Percentiles rank a stretch among this genome's conserved stretches.
Conservation (phyloP, 2,113 vertebrate genomes). For the Lampris incognitus region DNA sequence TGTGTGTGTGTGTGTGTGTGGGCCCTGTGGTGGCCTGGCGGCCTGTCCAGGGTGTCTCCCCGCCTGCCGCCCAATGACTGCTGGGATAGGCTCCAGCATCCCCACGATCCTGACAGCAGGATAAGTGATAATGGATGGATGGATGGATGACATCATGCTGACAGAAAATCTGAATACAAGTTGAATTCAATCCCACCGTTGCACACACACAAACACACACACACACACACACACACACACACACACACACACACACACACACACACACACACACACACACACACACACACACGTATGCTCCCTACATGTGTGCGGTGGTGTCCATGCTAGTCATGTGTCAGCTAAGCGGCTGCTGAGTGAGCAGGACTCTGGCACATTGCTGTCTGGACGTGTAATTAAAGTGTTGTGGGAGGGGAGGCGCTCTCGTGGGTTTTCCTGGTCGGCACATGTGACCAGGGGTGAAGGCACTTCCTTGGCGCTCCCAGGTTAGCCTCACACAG, state of each 20-base stretch:
- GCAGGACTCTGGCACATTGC: slow-evolving; percentile 60
- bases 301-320: no score
- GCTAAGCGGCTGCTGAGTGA: slow-evolving; percentile 68
- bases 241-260: no score
- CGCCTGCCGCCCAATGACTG: no score
- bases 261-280: no score
- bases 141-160: slow-evolving; percentile 12
- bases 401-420: slow-evolving; percentile 68
- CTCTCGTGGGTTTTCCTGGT: slow-evolving; percentile 72
- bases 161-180: slow-evolving; percentile 50
- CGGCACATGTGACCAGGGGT: slow-evolving; percentile 71
- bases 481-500: slow-evolving; percentile 81
- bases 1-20: neutral
- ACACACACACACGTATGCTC: no score
- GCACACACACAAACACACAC: slow-evolving; percentile 17
- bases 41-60: no score
- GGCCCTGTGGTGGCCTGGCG: no score
- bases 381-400: slow-evolving; percentile 77
- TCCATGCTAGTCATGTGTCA: slow-evolving; percentile 27
- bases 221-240: slow-evolving; percentile 19
- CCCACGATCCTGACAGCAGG: no score
- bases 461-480: slow-evolving; percentile 79
- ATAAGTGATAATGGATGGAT: no score
- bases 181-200: slow-evolving; percentile 15
- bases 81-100: no score